Base-by-base conservation (phyloP, 2,797 vertebrate species). In the Garrulus glandarius region DNA sequence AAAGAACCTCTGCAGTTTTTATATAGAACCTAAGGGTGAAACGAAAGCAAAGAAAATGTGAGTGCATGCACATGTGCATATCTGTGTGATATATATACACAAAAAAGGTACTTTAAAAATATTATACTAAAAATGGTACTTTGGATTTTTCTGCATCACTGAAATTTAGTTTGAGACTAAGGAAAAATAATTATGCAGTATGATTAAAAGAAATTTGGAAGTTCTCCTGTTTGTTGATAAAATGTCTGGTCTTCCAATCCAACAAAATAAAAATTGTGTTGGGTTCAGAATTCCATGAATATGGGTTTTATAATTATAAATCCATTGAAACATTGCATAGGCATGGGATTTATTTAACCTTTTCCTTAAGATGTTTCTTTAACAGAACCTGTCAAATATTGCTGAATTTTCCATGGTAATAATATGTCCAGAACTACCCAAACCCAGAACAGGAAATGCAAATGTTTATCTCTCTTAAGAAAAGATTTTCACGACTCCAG, bases 1-100 rank as follows among this genome's bases (percentile, higher is more conserved):
- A 93, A 94, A 95, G 96, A 96, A 93, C 61, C 76, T 93, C 91
- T 92, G 63, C 71, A 80, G 36, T 72, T 94, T 95, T 87, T 87
- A 87, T 47, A 71, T 37, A 86, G 64, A 88, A 56, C 15, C 15
- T 49, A 76, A 79, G 44, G 43, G 76, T 69, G 69, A 92, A 92
- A 83, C 22, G 41, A 83, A 72, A 93, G 91, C 65, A 91, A 89
- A 80, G 46, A 53, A 55, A 65, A 71, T 0, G 16, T 77, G 74
- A 55, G 41, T 21, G 34, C 16, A 3, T 39, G 69, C 82, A 87
- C 43, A 39, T 3, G 4, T 63, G 53, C 55, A 55, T 53, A 26
- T 37, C 23, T 5, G 36, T 6, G 6, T 11, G 36, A 53, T 71
- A 44, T 10, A 61, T 12, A 24, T 32, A 43, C 19, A 74, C 10